Conservation (phyloP, 2,888 invertebrate genomes). For the Seladonia tumulorum region DNA sequence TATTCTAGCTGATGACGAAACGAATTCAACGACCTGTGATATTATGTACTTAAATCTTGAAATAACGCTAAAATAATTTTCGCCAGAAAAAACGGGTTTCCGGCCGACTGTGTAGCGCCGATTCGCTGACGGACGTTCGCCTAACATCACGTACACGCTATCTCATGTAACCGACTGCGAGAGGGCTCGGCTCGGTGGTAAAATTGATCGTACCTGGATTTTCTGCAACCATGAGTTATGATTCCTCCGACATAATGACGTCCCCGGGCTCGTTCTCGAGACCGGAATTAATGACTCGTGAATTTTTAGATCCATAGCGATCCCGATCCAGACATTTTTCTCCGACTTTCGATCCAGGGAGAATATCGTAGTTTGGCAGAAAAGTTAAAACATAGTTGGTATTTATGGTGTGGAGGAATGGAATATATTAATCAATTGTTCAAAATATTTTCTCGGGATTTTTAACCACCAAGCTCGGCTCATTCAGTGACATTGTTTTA, state of each 20-base stretch:
- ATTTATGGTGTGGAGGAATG: too few relatives aligned
- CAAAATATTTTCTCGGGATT: not conserved
- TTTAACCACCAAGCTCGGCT: conserved; percentile 14
- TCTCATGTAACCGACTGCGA: not conserved
- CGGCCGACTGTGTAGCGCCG: not conserved
- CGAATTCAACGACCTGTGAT: not conserved
- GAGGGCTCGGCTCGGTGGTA: conserved; percentile 19
- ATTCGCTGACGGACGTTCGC: not conserved
- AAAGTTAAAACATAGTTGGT: not conserved
- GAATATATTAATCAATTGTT: too few relatives aligned
- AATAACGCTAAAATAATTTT: not conserved
- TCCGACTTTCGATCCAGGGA: not conserved
- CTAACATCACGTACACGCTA: not conserved
- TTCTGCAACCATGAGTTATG: not conserved
- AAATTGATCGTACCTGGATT: conserved; percentile 16
- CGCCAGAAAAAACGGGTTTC: not conserved
- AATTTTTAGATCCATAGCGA: not conserved
- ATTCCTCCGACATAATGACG: not conserved
- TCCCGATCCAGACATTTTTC: not conserved
- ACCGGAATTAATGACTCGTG: conserved; percentile 8
- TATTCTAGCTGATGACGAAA: not conserved
- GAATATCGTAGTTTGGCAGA: not conserved
- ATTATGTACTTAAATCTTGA: not conserved
- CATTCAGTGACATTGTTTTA: not conserved
- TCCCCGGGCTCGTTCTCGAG: not conserved